phyloP scores from a whole-genome alignment of 2,113 vertebrate species.

The Rhegmatorhina hoffmannsi region DNA sequence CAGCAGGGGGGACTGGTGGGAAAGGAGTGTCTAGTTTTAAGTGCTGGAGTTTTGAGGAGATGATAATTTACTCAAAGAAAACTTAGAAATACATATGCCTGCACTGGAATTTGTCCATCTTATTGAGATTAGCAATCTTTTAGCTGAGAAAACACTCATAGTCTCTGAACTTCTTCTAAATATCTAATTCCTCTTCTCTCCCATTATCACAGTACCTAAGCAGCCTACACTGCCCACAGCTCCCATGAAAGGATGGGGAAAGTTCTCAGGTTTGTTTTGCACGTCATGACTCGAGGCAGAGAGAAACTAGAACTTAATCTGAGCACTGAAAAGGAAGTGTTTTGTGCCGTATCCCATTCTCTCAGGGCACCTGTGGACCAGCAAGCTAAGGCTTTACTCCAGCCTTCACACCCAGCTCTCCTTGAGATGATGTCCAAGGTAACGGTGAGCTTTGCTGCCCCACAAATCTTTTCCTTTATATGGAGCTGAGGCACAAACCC shows the following conservation, averaged over 20 bases:
- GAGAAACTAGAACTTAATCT: neutral
- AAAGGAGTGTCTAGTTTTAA: neutral
- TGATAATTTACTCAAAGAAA: neutral
- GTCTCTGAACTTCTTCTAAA: neutral
- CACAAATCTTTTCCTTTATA: neutral
- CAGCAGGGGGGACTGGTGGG: slow-evolving; percentile 3
- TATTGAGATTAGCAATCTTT: neutral
- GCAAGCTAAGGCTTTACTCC: neutral
- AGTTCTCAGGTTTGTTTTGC: neutral
- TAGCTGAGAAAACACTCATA: neutral
- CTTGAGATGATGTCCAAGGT: neutral
- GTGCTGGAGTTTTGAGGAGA: neutral
- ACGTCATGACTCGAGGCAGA: neutral
- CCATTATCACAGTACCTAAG: neutral
- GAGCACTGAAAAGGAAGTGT: neutral
- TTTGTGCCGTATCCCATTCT: neutral
- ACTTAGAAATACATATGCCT: neutral
- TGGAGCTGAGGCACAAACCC: neutral
- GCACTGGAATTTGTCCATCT: neutral
- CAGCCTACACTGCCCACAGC: neutral
- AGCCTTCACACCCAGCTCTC: neutral
- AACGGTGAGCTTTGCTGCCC: neutral
- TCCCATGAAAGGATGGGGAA: neutral
- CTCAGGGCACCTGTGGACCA: neutral
- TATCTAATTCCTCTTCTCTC: neutral